Base-by-base conservation (phyloP, 2,113 vertebrate genomes). In the Ophthalmolycus amberensis region DNA sequence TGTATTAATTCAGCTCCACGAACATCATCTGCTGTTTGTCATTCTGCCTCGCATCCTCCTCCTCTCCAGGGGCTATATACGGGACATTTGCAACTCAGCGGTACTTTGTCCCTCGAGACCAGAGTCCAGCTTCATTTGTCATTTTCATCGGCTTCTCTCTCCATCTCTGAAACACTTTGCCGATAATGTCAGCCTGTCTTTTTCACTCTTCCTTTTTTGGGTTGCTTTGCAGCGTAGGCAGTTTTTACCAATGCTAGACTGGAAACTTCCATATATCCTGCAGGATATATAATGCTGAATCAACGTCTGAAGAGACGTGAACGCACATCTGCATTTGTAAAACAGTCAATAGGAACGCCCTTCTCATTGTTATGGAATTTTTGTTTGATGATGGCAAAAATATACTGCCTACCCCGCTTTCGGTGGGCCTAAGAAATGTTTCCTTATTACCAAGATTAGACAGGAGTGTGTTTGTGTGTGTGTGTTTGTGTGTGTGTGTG, bases 1-100 rank as follows among this genome's bases (percentile, higher is more conserved):
- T 54, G 48, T 73, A 91, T 82, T 79, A 84, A 87, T 86, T 78
- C 77, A 38, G 37, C 77, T 84, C 80, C 72, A 85, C 88, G 77
- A 60, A 50, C 80, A 87, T 34, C 75, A 78, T 65, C 46, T 58
- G 72, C 66, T 60, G 77, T 58, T 80, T 88, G 85, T 90, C 73
- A 67, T 59, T 64, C 81, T 89, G 88, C 78, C 85, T 77, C 72
- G 90, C 89, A 85, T 67, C 81, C 34, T 83, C 90, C 79, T 80
- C n/a, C 66, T 79, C 83, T 77, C 70, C 70, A 37, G 60, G 29
- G 37, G 67, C 72, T 73, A 48, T 71, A 72, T 29, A 34, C 37
- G 68, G 62, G 63, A 75, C 68, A 71, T 70, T 56, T 66, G 74
- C 38, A 74, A 64, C 63, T 84, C 85, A 85, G 86, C 76, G 50